Evolutionary conservation across 1,140 invertebrate genomes (phyloP), one percentile per base, ranked within the genome.

Genomic region (Drosophila ercepeae): DNA sequence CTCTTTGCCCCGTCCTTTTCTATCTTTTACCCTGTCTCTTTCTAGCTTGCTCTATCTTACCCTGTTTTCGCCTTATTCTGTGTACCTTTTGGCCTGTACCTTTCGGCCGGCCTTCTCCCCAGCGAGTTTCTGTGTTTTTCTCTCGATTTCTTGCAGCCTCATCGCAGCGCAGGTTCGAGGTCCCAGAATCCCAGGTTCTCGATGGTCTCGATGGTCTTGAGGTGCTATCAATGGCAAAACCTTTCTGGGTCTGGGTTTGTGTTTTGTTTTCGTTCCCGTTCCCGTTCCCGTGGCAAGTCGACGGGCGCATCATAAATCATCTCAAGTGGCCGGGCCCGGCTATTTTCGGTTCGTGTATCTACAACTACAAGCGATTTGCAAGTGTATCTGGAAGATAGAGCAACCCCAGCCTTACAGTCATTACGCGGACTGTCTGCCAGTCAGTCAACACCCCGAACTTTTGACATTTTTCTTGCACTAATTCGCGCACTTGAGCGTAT

Each of bases 251-350:
- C 18, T 14, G 4, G 13, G 3, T 39, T 39, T 13, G 4, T 39
- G 36, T 34, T 34, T 34, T 81, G 72, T 77, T 81, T 60, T 81
- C 76, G 61, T 81, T 53, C 53, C 69, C 74, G 75, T 83, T n/a
- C n/a, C 78, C 71, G 75, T 79, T 78, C 79, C 78, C 71, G 74
- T 67, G 57, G 51, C 46, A 13, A 44, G 32, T n/a, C 3, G 6
- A n/a, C n/a, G n/a, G 68, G 23, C 5, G 23, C 81, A 86, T 86
- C 82, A 88, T 86, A 86, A 86, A 86, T 86, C 81, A 86, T 86
- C 77, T 86, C 82, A 81, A 86, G 81, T 86, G 77, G 79, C 58
- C 68, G 64, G 51, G 42, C 51, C 25, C 29, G 25, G 73, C 63
- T 78, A 83, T 72, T 84, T 76, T 75, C 49, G 63, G 54, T 50